A percentile compares a stretch with the other conserved stretches of the same genome.
phyloP scores from a whole-genome alignment of 1,140 invertebrate species.

The Eupristina koningsbergeri region DNA sequence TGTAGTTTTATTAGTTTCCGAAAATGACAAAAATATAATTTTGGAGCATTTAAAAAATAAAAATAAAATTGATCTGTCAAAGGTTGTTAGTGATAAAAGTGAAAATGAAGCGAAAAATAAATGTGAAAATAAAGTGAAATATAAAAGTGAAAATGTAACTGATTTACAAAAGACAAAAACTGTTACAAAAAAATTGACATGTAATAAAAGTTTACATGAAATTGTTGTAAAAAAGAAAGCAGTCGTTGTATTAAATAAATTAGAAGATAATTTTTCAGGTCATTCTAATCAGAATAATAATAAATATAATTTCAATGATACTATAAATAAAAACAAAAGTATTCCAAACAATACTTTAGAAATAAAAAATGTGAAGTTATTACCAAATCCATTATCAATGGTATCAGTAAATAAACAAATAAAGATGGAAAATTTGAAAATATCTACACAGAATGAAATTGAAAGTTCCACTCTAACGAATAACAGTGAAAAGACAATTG shows the following conservation, averaged over 20 bases:
- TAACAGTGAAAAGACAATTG: neutral
- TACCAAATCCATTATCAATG: neutral
- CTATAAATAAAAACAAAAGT: neutral
- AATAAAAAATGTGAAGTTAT: neutral
- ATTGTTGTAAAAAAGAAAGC: no score
- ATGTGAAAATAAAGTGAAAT: no score
- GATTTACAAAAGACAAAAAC: no score
- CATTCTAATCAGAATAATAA: no score
- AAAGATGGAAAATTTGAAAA: neutral
- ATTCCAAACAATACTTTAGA: neutral
- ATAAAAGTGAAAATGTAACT: no score
- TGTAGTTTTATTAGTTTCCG: no score
- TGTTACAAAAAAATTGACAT: no score
- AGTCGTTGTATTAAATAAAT: no score
- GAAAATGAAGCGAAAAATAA: neutral
- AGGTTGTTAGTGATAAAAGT: neutral
- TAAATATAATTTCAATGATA: neutral
- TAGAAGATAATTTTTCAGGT: neutral
- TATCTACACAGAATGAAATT: neutral
- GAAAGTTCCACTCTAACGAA: no score
- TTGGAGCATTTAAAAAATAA: neutral
- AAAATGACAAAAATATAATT: neutral
- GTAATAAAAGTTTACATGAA: no score
- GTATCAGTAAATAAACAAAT: neutral
- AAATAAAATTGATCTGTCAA: neutral